A percentile compares a stretch with the other conserved stretches of the same genome.
These are phyloP conservation scores for Geothlypis trichas DNA, from an alignment of 2,113 vertebrate species.

Conservation along the genomic window DNA sequence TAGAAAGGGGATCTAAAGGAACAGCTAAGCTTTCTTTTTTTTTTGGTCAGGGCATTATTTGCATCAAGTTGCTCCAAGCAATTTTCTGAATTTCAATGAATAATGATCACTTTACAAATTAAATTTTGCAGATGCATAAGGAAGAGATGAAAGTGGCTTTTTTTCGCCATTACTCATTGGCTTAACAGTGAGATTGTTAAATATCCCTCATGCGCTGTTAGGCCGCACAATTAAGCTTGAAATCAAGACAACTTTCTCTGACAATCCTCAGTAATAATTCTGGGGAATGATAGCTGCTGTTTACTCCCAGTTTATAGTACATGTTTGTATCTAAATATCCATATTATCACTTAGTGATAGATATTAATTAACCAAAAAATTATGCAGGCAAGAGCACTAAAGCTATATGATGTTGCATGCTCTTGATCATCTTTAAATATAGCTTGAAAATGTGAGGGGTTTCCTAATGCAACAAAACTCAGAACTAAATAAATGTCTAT, in stretches of 20 bases:
- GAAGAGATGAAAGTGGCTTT: background rate
- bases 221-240: slow-evolving; percentile 51
- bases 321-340: background rate
- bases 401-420: background rate
- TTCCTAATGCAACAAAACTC: background rate
- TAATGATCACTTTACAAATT: slow-evolving; percentile 53
- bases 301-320: slow-evolving; percentile 4
- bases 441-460: slow-evolving; percentile 14
- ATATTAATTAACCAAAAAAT: background rate
- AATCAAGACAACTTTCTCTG: slow-evolving; percentile 40
- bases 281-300: background rate
- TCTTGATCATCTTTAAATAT: background rate
- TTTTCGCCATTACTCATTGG: slow-evolving; percentile 19
- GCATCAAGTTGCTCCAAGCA: slow-evolving; percentile 35
- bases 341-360: background rate
- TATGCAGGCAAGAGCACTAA: background rate
- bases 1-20: background rate
- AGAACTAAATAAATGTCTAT: background rate
- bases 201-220: slow-evolving; percentile 32
- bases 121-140: slow-evolving; percentile 51
- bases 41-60: background rate
- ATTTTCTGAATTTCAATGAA: slow-evolving; percentile 37
- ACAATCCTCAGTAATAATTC: slow-evolving; percentile 34
- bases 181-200: slow-evolving; percentile 37
- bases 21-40: background rate